phyloP scores from a whole-genome alignment of 1,140 invertebrate genomes.

The Phenacoccus solenopsis region DNA sequence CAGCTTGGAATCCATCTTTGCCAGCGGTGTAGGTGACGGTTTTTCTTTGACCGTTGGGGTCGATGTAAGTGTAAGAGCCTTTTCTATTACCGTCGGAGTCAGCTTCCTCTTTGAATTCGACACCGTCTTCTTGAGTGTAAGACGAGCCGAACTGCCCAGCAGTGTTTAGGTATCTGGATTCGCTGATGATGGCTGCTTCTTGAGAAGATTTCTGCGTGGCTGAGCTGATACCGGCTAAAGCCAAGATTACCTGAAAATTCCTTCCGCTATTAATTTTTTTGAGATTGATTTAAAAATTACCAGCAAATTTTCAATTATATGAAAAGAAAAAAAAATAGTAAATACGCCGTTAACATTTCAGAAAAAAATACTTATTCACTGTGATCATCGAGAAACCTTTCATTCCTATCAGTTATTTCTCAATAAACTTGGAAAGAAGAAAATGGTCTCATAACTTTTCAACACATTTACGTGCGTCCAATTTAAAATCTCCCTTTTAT shows the following conservation, averaged over 20 bases:
- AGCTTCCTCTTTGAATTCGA: constrained; percentile 75
- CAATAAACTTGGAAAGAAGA: too few relatives aligned
- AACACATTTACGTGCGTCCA: too few relatives aligned
- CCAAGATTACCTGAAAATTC: constrained; percentile 40
- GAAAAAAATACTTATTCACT: too few relatives aligned
- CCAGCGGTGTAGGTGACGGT: constrained; percentile 75
- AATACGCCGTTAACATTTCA: too few relatives aligned
- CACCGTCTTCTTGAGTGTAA: constrained; percentile 74
- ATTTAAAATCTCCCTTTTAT: too few relatives aligned
- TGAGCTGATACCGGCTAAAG: constrained; percentile 48
- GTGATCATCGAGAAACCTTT: too few relatives aligned
- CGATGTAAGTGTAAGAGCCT: constrained; percentile 75
- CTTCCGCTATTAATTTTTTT: too few relatives aligned
- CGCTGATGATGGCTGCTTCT: constrained; percentile 67
- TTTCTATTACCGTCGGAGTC: constrained; percentile 66
- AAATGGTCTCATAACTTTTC: too few relatives aligned
- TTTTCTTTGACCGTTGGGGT: constrained; percentile 63
- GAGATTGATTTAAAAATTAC: too few relatives aligned
- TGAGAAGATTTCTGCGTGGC: constrained; percentile 50
- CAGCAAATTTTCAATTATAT: too few relatives aligned
- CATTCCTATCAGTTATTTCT: too few relatives aligned
- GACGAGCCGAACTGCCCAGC: constrained; percentile 71
- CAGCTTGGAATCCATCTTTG: constrained; percentile 62
- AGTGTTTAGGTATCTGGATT: constrained; percentile 61
- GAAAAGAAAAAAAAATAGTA: too few relatives aligned